These are phyloP conservation scores for Macaca nemestrina DNA, from an alignment of 2,113 vertebrate species.

Conservation along the genomic window DNA sequence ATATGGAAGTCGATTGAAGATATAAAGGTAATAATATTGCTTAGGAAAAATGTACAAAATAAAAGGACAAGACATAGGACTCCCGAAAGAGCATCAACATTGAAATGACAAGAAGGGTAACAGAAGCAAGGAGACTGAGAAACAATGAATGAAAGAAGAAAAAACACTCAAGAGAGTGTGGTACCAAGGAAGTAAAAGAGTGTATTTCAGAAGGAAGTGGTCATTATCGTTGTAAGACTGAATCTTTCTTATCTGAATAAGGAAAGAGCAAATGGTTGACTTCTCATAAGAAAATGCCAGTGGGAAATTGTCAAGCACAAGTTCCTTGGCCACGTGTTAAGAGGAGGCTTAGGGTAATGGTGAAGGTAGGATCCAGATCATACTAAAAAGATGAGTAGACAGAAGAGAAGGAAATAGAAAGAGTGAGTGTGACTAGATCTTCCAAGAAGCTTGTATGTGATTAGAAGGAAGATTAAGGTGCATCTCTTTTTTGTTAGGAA, in stretches of 20 bases:
- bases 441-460: not conserved
- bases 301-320: not conserved
- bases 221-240: not conserved
- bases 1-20: not conserved
- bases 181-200: not conserved
- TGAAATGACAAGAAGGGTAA: not conserved
- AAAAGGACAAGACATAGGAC: not conserved
- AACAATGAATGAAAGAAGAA: not conserved
- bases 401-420: not conserved
- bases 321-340: not conserved
- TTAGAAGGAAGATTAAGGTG: not conserved
- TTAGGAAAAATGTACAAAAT: not conserved
- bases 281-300: conserved; percentile 9
- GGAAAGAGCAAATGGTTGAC: not conserved
- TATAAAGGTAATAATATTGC: not conserved
- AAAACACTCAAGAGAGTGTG: not conserved
- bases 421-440: not conserved
- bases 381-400: not conserved
- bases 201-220: not conserved
- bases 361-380: not conserved
- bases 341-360: not conserved
- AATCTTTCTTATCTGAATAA: not conserved
- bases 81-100: not conserved
- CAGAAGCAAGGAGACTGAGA: not conserved
- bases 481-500: not conserved